Percentiles rank a stretch among this genome's conserved stretches.
Conservation (phyloP, 2,888 invertebrate species). For the Phlogophora meticulosa region DNA sequence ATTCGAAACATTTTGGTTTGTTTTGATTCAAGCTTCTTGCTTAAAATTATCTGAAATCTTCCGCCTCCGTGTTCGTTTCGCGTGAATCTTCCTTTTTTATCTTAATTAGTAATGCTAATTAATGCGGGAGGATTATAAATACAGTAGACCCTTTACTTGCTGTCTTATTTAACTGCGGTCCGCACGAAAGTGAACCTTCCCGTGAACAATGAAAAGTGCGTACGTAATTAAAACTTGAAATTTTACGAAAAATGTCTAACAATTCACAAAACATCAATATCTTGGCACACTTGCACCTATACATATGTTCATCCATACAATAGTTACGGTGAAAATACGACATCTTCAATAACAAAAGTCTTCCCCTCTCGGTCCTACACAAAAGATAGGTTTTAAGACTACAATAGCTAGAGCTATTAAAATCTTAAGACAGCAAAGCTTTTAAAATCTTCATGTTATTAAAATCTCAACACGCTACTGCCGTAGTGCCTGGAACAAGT, state of each 20-base stretch:
- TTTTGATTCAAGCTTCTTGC: conserved; percentile 25
- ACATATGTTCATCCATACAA: not conserved
- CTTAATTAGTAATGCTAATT: conserved; percentile 60
- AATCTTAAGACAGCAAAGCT: conserved; percentile 38
- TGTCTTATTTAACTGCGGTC: conserved; percentile 23
- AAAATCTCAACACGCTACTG: conserved; percentile 36
- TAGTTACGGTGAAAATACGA: conserved; percentile 1
- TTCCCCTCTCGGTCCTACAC: not conserved
- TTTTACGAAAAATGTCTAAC: not conserved
- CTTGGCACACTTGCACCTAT: not conserved
- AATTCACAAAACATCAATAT: not conserved
- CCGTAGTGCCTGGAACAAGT: not conserved
- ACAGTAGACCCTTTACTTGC: conserved; percentile 51
- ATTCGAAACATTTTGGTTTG: conserved; percentile 14
- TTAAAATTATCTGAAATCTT: conserved; percentile 42
- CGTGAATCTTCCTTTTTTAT: conserved; percentile 55
- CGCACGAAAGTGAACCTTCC: conserved; percentile 11
- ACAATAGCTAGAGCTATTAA: conserved; percentile 52
- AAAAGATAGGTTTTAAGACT: conserved; percentile 11
- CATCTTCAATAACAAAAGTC: conserved; percentile 15
- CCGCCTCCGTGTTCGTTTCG: conserved; percentile 36
- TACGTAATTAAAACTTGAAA: not conserved
- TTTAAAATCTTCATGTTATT: conserved; percentile 43
- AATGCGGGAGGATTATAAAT: conserved; percentile 53
- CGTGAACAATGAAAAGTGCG: conserved; percentile 29